Percentiles rank a stretch among this genome's conserved stretches.
These are phyloP conservation scores for Mimachlamys varia DNA, from an alignment of 2,888 invertebrate genomes.

Conservation along the genomic window DNA sequence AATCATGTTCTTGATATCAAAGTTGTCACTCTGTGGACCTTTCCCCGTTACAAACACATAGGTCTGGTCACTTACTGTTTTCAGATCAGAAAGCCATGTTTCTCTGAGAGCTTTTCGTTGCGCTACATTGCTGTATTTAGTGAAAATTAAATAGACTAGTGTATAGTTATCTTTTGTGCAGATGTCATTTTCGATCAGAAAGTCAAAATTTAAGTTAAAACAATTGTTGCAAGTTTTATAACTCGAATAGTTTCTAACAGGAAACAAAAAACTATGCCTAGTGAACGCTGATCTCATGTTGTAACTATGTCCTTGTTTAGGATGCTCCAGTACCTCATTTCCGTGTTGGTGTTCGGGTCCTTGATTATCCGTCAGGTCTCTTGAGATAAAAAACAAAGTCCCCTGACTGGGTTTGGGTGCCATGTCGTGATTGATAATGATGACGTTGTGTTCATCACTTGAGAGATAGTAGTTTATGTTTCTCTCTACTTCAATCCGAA, in stretches of 20 bases:
- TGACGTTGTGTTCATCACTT: background rate
- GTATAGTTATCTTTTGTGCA: constrained; percentile 4
- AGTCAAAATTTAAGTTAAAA: constrained; percentile 42
- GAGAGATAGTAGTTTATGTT: background rate
- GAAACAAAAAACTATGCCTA: background rate
- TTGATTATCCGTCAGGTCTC: no score
- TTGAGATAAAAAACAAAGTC: background rate
- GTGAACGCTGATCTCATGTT: background rate
- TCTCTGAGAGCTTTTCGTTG: constrained; percentile 48
- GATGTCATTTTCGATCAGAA: constrained; percentile 40
- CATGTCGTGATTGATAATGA: background rate
- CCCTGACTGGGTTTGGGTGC: background rate
- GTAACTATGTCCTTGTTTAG: background rate
- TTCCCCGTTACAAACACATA: constrained; percentile 48
- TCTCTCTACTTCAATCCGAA: background rate
- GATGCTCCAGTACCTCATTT: background rate
- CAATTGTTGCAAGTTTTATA: constrained; percentile 41
- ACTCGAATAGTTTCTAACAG: background rate
- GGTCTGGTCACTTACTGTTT: background rate
- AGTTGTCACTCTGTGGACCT: background rate
- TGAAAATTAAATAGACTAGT: constrained; percentile 45
- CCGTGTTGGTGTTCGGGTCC: background rate
- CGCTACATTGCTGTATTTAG: constrained; percentile 45
- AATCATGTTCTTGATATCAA: constrained; percentile 24
- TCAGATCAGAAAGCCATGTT: constrained; percentile 48